A percentile compares a stretch with the other conserved stretches of the same genome.
These are phyloP conservation scores for Dexiosoma caninum DNA, from an alignment of 2,888 invertebrate species.

Conservation along the genomic window DNA sequence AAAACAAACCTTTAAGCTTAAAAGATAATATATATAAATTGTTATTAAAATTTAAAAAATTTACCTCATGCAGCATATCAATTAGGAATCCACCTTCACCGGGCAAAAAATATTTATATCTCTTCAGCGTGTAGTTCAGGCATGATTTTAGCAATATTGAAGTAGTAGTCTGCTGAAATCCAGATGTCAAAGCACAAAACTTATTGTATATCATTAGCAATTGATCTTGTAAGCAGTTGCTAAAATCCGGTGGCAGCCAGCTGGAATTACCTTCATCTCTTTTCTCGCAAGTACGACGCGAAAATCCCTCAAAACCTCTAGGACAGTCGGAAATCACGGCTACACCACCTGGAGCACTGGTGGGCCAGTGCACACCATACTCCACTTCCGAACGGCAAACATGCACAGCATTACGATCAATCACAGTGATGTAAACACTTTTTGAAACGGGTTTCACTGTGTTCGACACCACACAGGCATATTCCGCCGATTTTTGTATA, in stretches of 20 bases:
- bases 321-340: conserved; percentile 83
- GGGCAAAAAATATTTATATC: conserved; percentile 74
- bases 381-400: conserved; percentile 81
- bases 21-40: too few species aligned
- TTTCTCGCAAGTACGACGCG: conserved; percentile 81
- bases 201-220: conserved; percentile 82
- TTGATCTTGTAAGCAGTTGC: conserved; percentile 84
- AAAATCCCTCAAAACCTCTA: conserved; percentile 79
- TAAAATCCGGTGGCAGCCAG: conserved; percentile 88
- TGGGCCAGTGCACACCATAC: conserved; percentile 82
- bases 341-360: conserved; percentile 84
- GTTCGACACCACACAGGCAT: conserved; percentile 85
- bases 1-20: too few species aligned
- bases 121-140: conserved; percentile 73
- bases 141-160: conserved; percentile 76
- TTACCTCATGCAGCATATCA: conserved; percentile 77
- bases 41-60: conserved; percentile 49
- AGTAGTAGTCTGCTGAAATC: conserved; percentile 77
- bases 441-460: conserved; percentile 80
- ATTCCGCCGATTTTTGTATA: conserved; percentile 87
- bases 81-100: conserved; percentile 77
- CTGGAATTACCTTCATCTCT: conserved; percentile 82
- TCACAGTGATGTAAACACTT: conserved; percentile 83
- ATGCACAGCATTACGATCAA: conserved; percentile 81
- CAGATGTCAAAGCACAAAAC: conserved; percentile 75